A percentile compares a stretch with the other conserved stretches of the same genome.
phyloP scores from a whole-genome alignment of 2,113 vertebrate genomes.

The Maccullochella peelii region DNA sequence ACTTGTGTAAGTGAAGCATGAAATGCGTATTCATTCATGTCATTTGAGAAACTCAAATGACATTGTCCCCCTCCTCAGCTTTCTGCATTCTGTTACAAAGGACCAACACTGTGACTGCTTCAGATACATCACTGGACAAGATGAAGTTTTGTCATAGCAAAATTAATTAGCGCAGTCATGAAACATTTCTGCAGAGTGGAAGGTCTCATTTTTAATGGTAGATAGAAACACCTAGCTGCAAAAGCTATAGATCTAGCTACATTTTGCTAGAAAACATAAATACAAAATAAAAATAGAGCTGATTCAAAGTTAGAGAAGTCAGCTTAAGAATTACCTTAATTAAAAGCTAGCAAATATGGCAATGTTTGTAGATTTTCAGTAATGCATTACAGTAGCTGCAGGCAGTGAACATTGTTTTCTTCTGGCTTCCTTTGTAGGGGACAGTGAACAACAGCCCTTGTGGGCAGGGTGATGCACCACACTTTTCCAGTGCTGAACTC shows the following conservation, averaged over 20 bases:
- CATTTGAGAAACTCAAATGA: too few species aligned
- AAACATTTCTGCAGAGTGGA: background rate
- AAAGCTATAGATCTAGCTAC: background rate
- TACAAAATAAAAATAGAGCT: background rate
- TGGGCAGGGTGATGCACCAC: background rate
- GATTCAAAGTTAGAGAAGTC: background rate
- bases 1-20: background rate
- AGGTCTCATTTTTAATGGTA: background rate
- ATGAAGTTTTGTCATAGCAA: too few species aligned
- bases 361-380: background rate
- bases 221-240: background rate
- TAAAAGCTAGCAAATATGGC: background rate
- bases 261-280: background rate
- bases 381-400: background rate
- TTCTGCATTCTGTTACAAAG: background rate
- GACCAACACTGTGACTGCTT: background rate
- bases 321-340: background rate
- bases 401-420: background rate
- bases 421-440: too few species aligned
- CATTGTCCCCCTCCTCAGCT: background rate
- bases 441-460: background rate
- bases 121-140: too few species aligned
- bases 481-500: background rate
- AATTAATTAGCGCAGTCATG: background rate
- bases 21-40: too few species aligned